Conservation (phyloP, 2,888 invertebrate genomes). For the Allacma fusca region DNA sequence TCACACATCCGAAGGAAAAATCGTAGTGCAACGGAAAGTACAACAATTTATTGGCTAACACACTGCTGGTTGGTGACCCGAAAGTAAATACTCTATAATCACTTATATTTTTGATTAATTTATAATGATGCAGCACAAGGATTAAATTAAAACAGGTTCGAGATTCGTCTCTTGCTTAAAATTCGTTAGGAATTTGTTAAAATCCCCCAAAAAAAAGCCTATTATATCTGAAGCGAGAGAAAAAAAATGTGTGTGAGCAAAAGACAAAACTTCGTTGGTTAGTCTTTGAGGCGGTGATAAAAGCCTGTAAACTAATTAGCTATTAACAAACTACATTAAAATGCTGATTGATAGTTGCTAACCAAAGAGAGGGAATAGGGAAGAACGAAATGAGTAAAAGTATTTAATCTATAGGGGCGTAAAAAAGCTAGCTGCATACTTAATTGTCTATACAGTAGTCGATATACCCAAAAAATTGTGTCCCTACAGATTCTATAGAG, state of each 20-base stretch:
- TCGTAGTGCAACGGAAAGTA: too few species aligned
- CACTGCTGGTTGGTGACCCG: too few species aligned
- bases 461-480: too few species aligned
- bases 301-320: slow-evolving; percentile 8
- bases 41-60: too few species aligned
- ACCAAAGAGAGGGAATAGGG: slow-evolving; percentile 16
- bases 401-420: slow-evolving; percentile 8
- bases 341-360: slow-evolving; percentile 16
- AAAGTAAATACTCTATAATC: too few species aligned
- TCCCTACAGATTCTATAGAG: background rate
- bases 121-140: too few species aligned
- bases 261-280: background rate
- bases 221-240: background rate
- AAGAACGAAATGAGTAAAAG: slow-evolving; percentile 11
- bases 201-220: too few species aligned
- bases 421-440: background rate
- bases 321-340: slow-evolving; percentile 13
- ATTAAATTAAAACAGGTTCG: too few species aligned
- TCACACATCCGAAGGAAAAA: too few species aligned
- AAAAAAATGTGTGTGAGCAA: background rate
- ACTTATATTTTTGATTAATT: too few species aligned
- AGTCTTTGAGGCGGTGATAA: slow-evolving; percentile 11
- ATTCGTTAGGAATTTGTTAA: too few species aligned
- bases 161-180: too few species aligned
- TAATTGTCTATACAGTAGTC: background rate